Conservation (phyloP, 1,140 invertebrate species). For the Pteromalus puparum region DNA sequence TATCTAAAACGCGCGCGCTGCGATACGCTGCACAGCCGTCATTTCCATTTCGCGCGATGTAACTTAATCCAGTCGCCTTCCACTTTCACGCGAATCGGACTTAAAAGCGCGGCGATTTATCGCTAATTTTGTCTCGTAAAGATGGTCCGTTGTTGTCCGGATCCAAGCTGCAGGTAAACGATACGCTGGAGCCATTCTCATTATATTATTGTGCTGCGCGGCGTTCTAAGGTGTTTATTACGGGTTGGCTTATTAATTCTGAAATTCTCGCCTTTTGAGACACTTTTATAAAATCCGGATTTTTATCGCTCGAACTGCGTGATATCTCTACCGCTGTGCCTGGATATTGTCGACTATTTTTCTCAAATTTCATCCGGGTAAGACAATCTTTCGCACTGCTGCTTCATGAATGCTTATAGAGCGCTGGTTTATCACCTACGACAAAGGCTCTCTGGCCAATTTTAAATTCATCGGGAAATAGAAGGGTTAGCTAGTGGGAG, state of each 20-base stretch:
- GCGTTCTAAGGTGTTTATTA: constrained; percentile 16
- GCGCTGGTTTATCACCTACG: not conserved
- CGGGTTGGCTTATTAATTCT: constrained; percentile 17
- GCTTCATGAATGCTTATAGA: not conserved
- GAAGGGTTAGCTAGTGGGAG: not conserved
- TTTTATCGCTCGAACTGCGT: not conserved
- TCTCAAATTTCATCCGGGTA: not conserved
- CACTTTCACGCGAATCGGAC: constrained; percentile 29
- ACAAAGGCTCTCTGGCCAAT: not conserved
- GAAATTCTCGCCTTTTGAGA: constrained; percentile 16
- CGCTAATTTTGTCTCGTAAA: constrained; percentile 48
- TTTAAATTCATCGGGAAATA: constrained; percentile 29
- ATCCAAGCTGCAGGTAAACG: not conserved
- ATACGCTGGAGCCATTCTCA: constrained; percentile 14
- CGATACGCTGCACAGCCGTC: constrained; percentile 5
- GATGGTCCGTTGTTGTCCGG: constrained; percentile 14
- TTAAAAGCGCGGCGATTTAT: constrained; percentile 43
- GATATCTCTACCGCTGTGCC: not conserved
- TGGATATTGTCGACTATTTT: not conserved
- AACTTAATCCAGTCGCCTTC: constrained; percentile 41
- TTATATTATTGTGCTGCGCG: constrained; percentile 21
- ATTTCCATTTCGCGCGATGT: constrained; percentile 48
- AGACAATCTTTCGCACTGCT: not conserved
- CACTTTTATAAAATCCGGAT: constrained; percentile 21
- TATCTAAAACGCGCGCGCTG: constrained; percentile 27